These are phyloP conservation scores for Cryptus armator DNA, from an alignment of 2,888 invertebrate genomes.

Conservation along the genomic window DNA sequence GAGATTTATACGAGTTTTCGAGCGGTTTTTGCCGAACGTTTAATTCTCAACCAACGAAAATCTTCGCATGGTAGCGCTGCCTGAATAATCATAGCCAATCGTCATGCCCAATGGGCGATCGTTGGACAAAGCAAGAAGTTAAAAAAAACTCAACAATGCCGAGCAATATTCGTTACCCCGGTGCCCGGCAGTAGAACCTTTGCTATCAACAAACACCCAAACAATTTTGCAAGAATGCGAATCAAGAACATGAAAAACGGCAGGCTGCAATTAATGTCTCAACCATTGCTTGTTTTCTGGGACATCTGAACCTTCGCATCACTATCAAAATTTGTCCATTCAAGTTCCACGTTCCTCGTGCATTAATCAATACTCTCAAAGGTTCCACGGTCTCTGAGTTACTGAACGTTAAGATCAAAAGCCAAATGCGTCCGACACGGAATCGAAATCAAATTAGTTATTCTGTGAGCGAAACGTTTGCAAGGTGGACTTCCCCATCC, in stretches of 20 bases:
- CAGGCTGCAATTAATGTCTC: no score
- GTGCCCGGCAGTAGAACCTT: no score
- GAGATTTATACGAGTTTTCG: constrained; percentile 42
- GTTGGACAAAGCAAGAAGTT: background rate
- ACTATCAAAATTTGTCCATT: background rate
- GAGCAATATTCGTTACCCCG: background rate
- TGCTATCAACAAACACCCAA: no score
- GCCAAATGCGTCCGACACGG: constrained; percentile 34
- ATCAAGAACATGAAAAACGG: no score
- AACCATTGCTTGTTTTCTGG: background rate
- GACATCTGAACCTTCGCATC: background rate
- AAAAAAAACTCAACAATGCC: background rate
- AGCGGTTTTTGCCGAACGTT: background rate
- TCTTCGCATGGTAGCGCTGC: background rate
- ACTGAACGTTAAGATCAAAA: constrained; percentile 9
- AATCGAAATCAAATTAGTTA: constrained; percentile 59
- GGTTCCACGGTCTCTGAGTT: background rate
- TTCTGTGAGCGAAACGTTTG: constrained; percentile 7
- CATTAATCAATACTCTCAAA: background rate
- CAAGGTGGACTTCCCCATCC: constrained; percentile 2
- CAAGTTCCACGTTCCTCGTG: background rate
- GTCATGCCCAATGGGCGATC: constrained; percentile 15
- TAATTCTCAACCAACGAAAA: constrained; percentile 15
- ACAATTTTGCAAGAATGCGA: no score
- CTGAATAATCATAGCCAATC: constrained; percentile 41